Evolutionary conservation across 2,113 vertebrate species (phyloP).

Genomic region (Cavia porcellus): DNA sequence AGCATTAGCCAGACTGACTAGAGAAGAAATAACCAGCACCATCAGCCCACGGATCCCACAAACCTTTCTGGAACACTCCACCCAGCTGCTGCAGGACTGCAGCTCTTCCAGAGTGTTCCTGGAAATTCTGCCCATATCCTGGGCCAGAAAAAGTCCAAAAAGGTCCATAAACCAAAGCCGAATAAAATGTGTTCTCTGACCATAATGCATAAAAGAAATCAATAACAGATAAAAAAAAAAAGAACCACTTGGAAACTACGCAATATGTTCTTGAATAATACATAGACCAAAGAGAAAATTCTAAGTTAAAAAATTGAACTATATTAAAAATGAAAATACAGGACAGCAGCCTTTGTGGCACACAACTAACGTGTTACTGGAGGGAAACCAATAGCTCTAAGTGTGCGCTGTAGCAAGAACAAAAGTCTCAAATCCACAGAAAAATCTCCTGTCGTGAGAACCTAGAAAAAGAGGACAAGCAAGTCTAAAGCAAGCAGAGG

Average conservation of each 20-base stretch:
- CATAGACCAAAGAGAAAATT: neutral
- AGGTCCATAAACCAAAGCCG: neutral
- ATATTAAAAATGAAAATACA: neutral
- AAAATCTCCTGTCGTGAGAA: neutral
- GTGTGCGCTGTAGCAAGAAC: neutral
- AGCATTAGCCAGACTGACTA: neutral
- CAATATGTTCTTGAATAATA: neutral
- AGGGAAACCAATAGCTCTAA: neutral
- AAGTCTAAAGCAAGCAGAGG: neutral
- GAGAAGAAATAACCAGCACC: neutral
- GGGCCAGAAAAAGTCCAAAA: neutral
- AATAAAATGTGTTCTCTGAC: neutral
- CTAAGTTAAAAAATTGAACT: neutral
- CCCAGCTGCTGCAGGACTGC: neutral
- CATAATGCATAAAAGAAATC: neutral
- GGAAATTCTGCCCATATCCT: neutral
- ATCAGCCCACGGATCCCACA: neutral
- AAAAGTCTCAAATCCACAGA: neutral
- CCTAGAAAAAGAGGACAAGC: neutral
- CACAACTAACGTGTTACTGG: neutral
- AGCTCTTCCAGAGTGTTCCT: neutral
- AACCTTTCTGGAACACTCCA: neutral
- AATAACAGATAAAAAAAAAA: neutral
- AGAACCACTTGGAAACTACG: neutral
- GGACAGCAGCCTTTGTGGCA: neutral